These are phyloP conservation scores for Mnemiopsis leidyi DNA, from an alignment of 37 sponge, comb jelly and placozoan genomes.

Conservation along the genomic window DNA sequence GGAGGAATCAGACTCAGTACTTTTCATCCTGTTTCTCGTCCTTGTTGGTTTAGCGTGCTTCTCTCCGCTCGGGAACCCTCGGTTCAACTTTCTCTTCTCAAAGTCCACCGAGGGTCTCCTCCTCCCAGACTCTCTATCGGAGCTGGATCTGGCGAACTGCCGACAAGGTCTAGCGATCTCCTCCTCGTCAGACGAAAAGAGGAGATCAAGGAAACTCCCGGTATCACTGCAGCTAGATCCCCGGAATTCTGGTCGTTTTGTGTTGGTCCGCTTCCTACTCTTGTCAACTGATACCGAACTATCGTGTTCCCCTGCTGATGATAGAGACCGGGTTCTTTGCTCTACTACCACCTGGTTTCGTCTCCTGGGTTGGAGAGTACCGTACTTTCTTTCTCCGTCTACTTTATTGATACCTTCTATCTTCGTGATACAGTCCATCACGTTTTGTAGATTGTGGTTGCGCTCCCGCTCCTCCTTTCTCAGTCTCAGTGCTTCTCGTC, in stretches of 20 bases:
- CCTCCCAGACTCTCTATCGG: background rate
- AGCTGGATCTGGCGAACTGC: background rate
- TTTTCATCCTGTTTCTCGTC: background rate
- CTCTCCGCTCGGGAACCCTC: conserved; percentile 23
- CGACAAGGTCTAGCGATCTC: background rate
- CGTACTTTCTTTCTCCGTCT: conserved; percentile 11
- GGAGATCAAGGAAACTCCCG: conserved; percentile 46
- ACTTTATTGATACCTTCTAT: conserved; percentile 22
- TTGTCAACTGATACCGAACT: background rate
- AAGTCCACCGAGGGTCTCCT: background rate
- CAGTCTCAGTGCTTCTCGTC: background rate
- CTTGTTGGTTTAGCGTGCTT: background rate
- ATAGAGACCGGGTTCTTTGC: background rate
- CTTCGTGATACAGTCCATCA: conserved; percentile 58
- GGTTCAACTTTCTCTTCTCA: conserved; percentile 59
- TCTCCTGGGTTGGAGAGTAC: background rate
- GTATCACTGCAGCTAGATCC: background rate
- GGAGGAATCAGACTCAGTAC: conserved; percentile 12
- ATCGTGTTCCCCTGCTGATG: background rate
- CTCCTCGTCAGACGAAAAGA: conserved; percentile 54
- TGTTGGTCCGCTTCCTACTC: conserved; percentile 35
- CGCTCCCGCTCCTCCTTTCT: conserved; percentile 39
- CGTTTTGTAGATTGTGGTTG: background rate
- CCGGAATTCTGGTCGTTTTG: background rate
- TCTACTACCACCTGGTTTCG: background rate